These are phyloP conservation scores for Anadara kagoshimensis DNA, from an alignment of 1,140 invertebrate species.

Conservation along the genomic window DNA sequence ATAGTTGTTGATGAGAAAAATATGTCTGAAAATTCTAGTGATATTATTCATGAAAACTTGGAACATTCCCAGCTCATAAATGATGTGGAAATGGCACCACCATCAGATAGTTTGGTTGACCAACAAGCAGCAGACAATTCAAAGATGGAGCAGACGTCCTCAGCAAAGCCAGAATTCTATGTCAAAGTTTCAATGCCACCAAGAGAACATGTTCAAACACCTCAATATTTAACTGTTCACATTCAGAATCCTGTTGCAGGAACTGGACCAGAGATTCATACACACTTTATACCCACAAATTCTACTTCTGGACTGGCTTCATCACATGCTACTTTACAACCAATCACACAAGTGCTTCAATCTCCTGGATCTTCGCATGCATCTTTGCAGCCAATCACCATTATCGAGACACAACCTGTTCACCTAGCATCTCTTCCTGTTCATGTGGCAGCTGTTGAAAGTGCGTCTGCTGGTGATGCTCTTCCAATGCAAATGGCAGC, in stretches of 20 bases:
- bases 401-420: conserved; percentile 61
- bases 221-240: conserved; percentile 61
- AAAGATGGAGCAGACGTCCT: background rate
- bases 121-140: too few species aligned
- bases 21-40: background rate
- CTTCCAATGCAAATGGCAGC: conserved; percentile 29
- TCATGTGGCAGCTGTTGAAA: conserved; percentile 46
- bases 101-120: conserved; percentile 12
- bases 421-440: conserved; percentile 40
- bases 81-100: background rate
- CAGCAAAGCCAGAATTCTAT: conserved; percentile 43
- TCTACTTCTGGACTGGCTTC: conserved; percentile 24
- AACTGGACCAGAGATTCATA: conserved; percentile 46
- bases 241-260: conserved; percentile 42
- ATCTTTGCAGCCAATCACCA: conserved; percentile 61
- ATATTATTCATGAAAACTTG: background rate
- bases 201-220: conserved; percentile 43
- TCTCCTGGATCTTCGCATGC: conserved; percentile 29
- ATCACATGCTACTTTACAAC: conserved; percentile 48
- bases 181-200: conserved; percentile 42
- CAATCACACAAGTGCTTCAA: conserved; percentile 42
- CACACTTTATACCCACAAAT: conserved; percentile 57
- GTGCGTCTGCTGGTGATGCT: conserved; percentile 32
- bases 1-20: conserved; percentile 10
- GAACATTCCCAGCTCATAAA: conserved; percentile 19